Evolutionary conservation across 2,113 vertebrate genomes (phyloP).

Genomic region (Dipodomys stephensi): DNA sequence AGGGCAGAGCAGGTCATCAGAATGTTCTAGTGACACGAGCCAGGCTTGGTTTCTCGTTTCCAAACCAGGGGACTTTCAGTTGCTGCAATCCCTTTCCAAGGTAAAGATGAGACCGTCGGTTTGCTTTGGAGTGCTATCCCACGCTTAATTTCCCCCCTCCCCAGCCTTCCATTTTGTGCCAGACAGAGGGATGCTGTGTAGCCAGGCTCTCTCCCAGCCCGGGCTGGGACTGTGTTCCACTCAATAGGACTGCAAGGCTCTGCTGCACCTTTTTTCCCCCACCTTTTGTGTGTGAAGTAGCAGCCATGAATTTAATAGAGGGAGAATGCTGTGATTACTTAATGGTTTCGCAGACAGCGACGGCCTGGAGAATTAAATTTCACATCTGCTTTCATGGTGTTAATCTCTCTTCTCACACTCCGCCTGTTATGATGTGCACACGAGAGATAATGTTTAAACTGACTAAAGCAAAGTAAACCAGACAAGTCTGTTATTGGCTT

Average conservation of each 20-base stretch:
- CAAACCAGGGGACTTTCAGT: constrained; percentile 65
- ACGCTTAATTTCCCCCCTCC: constrained; percentile 88
- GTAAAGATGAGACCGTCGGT: constrained; percentile 87
- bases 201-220: constrained; percentile 94
- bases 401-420: constrained; percentile 99
- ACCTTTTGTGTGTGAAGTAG: constrained; percentile 98
- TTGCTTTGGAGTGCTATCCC: constrained; percentile 90
- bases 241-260: constrained; percentile 95
- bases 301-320: constrained; percentile 98
- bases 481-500: constrained; percentile 99
- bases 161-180: constrained; percentile 96
- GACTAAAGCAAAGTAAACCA: constrained; percentile 99
- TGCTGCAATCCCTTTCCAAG: constrained; percentile 83
- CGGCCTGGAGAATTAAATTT: constrained; percentile 99
- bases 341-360: constrained; percentile 99
- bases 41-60: constrained; percentile 78
- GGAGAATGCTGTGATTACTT: constrained; percentile 99
- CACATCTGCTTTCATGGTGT: constrained; percentile 99
- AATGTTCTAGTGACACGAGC: constrained; percentile 81
- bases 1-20: constrained; percentile 48
- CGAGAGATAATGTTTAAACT: constrained; percentile 99
- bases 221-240: constrained; percentile 93
- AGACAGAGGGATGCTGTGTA: constrained; percentile 94
- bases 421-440: constrained; percentile 99
- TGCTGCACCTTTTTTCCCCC: constrained; percentile 88